A percentile compares a stretch with the other conserved stretches of the same genome.
Evolutionary conservation across 2,888 invertebrate species (phyloP).

Genomic region (Drosophila parthenogenetica): DNA sequence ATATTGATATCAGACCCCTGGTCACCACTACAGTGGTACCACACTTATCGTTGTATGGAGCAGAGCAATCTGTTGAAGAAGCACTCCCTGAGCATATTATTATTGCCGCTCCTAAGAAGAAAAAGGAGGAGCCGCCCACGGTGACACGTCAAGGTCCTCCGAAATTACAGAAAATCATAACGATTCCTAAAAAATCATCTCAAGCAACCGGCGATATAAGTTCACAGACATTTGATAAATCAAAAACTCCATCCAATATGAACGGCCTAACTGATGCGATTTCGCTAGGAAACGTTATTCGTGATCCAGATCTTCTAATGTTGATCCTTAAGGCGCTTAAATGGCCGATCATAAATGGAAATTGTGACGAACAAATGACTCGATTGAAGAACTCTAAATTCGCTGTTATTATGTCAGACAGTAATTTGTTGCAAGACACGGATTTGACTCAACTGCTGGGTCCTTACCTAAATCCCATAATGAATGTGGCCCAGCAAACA

Average conservation of each 20-base stretch:
- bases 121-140: slow-evolving; percentile 54
- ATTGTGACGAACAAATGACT: slow-evolving; percentile 81
- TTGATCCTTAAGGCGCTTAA: slow-evolving; percentile 84
- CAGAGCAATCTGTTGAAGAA: slow-evolving; percentile 67
- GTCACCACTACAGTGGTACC: slow-evolving; percentile 55
- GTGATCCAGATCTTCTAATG: slow-evolving; percentile 83
- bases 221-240: slow-evolving; percentile 30
- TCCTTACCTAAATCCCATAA: slow-evolving; percentile 80
- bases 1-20: slow-evolving; percentile 47
- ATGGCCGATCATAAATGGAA: slow-evolving; percentile 82
- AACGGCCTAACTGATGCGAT: slow-evolving; percentile 78
- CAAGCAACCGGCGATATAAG: slow-evolving; percentile 24
- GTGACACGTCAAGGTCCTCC: slow-evolving; percentile 32
- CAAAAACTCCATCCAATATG: slow-evolving; percentile 48
- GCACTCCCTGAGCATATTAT: slow-evolving; percentile 71
- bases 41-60: slow-evolving; percentile 48
- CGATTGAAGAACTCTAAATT: slow-evolving; percentile 83
- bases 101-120: slow-evolving; percentile 71
- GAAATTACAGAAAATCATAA: slow-evolving; percentile 37
- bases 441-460: slow-evolving; percentile 84
- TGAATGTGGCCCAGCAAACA: slow-evolving; percentile 70
- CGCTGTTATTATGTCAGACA: slow-evolving; percentile 82
- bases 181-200: slow-evolving; percentile 21
- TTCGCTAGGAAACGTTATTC: slow-evolving; percentile 83
- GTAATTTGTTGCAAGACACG: slow-evolving; percentile 83